phyloP scores from a whole-genome alignment of 2,113 vertebrate species.

The Seriola aureovittata region DNA sequence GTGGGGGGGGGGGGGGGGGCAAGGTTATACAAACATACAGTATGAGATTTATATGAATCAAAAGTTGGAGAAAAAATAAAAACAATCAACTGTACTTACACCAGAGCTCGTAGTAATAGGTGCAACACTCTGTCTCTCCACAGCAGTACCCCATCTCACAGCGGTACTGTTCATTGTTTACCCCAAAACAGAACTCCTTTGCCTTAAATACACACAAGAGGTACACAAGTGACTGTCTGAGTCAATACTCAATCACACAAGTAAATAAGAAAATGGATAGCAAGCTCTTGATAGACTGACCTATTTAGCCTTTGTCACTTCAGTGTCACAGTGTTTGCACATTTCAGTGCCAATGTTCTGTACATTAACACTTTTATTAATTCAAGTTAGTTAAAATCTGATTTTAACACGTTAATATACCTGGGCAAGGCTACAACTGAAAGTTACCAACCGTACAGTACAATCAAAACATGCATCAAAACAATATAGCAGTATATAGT shows the following conservation, averaged over 20 bases:
- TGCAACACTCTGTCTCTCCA: conserved; percentile 88
- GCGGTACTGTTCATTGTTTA: conserved; percentile 87
- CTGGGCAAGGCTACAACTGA: not conserved
- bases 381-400: not conserved
- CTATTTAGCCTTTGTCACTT: conserved; percentile 18
- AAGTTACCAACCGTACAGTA: not conserved
- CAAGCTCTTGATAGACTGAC: not conserved
- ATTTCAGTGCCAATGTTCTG: not conserved
- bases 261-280: conserved; percentile 17
- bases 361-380: not conserved
- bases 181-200: conserved; percentile 87
- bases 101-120: conserved; percentile 90
- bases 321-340: conserved; percentile 3
- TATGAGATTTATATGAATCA: not conserved
- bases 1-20: not conserved
- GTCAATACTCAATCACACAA: conserved; percentile 40
- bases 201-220: conserved; percentile 78
- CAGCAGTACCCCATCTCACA: conserved; percentile 90
- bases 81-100: conserved; percentile 79
- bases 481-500: not conserved
- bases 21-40: not conserved
- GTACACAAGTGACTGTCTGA: conserved; percentile 9
- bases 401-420: not conserved
- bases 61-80: not conserved
- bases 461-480: not conserved